These are phyloP conservation scores for Neodiprion fabricii DNA, from an alignment of 1,140 invertebrate species.

Conservation along the genomic window DNA sequence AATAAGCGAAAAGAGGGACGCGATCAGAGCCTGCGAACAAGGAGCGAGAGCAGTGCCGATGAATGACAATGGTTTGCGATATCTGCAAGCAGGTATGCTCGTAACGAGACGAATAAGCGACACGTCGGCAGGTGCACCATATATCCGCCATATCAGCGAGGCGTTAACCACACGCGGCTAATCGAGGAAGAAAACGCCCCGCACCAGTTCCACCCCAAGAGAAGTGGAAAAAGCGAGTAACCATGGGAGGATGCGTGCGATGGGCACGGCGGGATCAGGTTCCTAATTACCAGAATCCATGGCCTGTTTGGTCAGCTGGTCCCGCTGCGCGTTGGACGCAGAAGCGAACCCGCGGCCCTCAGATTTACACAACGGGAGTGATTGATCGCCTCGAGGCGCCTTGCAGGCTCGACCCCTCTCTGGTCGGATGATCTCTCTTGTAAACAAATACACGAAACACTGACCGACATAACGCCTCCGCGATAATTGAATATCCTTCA, in stretches of 20 bases:
- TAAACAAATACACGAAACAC: not conserved
- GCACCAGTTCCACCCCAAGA: conserved; percentile 26
- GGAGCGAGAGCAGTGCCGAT: not conserved
- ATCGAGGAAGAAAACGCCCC: conserved; percentile 6
- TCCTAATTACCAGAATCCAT: conserved; percentile 18
- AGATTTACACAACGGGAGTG: not conserved
- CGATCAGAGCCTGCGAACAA: too few species aligned
- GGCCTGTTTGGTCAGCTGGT: not conserved
- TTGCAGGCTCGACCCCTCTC: not conserved
- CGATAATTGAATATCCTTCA: too few species aligned
- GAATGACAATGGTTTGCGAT: not conserved
- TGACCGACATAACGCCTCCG: too few species aligned
- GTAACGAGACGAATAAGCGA: not conserved
- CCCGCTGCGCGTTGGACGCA: not conserved
- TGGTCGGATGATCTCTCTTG: too few species aligned
- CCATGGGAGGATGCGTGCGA: too few species aligned
- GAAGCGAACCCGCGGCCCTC: conserved; percentile 15
- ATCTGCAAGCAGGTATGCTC: not conserved
- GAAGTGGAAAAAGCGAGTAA: not conserved
- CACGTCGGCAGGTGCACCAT: not conserved
- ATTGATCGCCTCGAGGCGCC: not conserved
- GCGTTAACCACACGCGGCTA: not conserved
- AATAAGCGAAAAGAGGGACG: not conserved
- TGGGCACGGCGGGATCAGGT: not conserved
- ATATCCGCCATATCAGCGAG: not conserved